These are phyloP conservation scores for Falco columbarius DNA, from an alignment of 2,797 vertebrate genomes.

Conservation along the genomic window DNA sequence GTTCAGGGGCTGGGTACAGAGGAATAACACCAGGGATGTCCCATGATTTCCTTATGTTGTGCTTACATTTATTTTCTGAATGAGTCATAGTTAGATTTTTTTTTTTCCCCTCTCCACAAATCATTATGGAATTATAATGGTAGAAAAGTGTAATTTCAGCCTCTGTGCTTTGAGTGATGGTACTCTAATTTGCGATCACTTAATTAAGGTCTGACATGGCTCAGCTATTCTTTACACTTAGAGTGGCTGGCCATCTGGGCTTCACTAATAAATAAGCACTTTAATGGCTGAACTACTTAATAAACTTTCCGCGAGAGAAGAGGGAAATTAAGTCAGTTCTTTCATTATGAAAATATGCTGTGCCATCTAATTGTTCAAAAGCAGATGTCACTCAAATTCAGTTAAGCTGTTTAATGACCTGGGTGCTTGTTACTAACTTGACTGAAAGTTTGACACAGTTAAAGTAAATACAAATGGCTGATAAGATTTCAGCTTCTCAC, in stretches of 20 bases:
- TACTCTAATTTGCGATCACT: conserved; percentile 45
- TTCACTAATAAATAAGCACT: conserved; percentile 40
- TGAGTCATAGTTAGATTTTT: neutral
- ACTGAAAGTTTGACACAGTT: conserved; percentile 17
- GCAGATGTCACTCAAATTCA: conserved; percentile 63
- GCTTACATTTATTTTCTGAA: neutral
- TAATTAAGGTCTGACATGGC: conserved; percentile 43
- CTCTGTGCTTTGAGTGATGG: neutral
- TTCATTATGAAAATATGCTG: conserved; percentile 50
- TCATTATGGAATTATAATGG: neutral
- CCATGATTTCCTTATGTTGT: neutral
- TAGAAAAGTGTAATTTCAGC: neutral
- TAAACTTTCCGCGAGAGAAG: conserved; percentile 42
- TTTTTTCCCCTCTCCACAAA: neutral
- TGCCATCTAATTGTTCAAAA: conserved; percentile 43
- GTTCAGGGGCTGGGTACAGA: neutral
- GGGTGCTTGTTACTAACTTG: conserved; percentile 4
- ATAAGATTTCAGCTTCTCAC: neutral
- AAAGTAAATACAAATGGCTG: conserved; percentile 5
- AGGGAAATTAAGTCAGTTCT: conserved; percentile 43
- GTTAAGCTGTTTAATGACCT: conserved; percentile 48
- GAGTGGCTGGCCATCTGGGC: conserved; percentile 1
- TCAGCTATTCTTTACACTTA: conserved; percentile 59
- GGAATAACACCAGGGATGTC: neutral
- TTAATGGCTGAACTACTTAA: conserved; percentile 47